A percentile compares a stretch with the other conserved stretches of the same genome.
Conservation (phyloP, 2,797 vertebrate genomes). For the Takifugu rubripes region DNA sequence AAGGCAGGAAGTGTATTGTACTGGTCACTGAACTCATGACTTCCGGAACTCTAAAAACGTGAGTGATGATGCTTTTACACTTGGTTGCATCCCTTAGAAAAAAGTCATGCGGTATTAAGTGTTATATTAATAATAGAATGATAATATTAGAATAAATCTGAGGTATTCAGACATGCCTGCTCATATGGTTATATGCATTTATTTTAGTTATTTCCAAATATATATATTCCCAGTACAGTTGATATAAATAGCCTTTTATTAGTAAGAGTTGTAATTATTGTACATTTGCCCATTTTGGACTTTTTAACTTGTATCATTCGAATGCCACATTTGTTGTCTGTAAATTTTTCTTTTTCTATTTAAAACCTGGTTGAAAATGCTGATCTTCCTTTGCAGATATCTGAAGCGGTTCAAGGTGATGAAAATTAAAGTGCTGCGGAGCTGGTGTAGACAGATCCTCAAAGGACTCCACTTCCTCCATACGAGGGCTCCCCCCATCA, state of each 20-base stretch:
- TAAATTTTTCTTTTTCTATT: conserved; percentile 1
- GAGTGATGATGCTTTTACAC: conserved; percentile 58
- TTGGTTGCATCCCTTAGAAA: not conserved
- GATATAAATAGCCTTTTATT: too few species aligned
- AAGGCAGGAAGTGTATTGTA: conserved; percentile 98
- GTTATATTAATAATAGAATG: too few species aligned
- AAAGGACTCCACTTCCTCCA: conserved; percentile 98
- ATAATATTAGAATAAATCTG: too few species aligned
- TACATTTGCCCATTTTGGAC: too few species aligned
- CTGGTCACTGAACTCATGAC: conserved; percentile 99
- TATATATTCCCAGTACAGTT: too few species aligned
- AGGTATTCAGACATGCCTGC: too few species aligned
- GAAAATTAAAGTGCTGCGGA: conserved; percentile 98
- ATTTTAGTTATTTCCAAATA: too few species aligned
- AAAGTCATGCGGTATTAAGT: too few species aligned
- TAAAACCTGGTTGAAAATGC: not conserved
- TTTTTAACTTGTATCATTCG: too few species aligned
- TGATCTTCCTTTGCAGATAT: conserved; percentile 75
- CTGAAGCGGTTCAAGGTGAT: conserved; percentile 99
- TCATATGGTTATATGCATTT: too few species aligned
- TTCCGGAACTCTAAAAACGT: conserved; percentile 98
- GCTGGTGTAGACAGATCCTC: conserved; percentile 97
- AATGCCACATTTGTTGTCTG: not conserved
- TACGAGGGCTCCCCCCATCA: conserved; percentile 94
- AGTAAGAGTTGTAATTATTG: too few species aligned